Percentiles rank a stretch among this genome's conserved stretches.
Conservation (phyloP, 2,888 invertebrate species). For the Lasioglossum villosulum region DNA sequence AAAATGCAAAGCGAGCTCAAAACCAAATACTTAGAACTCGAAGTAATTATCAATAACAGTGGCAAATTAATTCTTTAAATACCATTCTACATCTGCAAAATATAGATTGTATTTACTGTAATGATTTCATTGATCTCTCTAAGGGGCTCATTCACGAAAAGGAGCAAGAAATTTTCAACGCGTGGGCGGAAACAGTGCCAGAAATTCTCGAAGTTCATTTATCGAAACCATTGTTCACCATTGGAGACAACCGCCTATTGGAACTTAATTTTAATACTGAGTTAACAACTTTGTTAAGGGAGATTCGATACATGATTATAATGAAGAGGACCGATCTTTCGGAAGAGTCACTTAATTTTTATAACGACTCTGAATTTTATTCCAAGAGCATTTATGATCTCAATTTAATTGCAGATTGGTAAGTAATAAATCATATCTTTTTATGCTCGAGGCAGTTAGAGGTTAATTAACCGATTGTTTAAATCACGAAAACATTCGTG, state of each 20-base stretch:
- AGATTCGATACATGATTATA: constrained; percentile 92
- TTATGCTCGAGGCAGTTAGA: not conserved
- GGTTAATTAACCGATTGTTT: not conserved
- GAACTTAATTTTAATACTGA: constrained; percentile 89
- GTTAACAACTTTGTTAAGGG: constrained; percentile 90
- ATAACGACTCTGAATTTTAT: constrained; percentile 89
- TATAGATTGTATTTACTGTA: not conserved
- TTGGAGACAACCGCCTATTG: constrained; percentile 86
- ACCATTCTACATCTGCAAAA: not conserved
- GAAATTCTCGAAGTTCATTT: constrained; percentile 88
- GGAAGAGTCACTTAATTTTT: constrained; percentile 88
- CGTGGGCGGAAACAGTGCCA: constrained; percentile 90
- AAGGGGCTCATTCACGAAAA: constrained; percentile 87
- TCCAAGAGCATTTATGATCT: constrained; percentile 84
- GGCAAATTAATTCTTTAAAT: not conserved
- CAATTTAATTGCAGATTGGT: constrained; percentile 79
- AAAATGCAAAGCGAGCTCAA: constrained; percentile 68
- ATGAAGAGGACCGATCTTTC: constrained; percentile 88
- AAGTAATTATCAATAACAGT: constrained; percentile 64
- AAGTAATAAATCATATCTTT: constrained; percentile 25
- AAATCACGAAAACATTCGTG: not conserved
- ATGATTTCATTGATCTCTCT: constrained; percentile 15
- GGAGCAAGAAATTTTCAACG: constrained; percentile 87
- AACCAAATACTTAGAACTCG: constrained; percentile 73
- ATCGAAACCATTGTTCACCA: constrained; percentile 87